Conservation (phyloP, 2,797 vertebrate species). For the Parauchenoglanis punctatus region DNA sequence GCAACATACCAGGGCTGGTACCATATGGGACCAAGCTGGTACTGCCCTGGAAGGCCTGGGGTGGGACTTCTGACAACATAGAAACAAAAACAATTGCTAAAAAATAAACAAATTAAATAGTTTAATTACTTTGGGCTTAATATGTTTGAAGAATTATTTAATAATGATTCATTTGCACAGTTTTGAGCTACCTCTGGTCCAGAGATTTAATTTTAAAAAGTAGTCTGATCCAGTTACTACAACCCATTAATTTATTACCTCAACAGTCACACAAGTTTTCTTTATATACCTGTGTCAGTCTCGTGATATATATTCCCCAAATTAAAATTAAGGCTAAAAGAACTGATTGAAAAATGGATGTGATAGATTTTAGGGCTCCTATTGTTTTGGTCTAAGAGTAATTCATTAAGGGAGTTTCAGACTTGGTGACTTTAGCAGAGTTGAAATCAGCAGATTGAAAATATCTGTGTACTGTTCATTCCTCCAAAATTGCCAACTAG, state of each 20-base stretch:
- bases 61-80: conserved; percentile 77
- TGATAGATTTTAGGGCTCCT: not conserved
- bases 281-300: not conserved
- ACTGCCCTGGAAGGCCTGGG: conserved; percentile 85
- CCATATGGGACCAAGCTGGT: conserved; percentile 78
- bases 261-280: not conserved
- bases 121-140: not conserved
- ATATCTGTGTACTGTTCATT: not conserved
- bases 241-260: not conserved
- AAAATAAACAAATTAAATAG: too few relatives aligned
- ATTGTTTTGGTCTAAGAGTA: not conserved
- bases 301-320: not conserved
- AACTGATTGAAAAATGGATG: not conserved
- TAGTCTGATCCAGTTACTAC: not conserved
- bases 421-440: not conserved
- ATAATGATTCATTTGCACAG: not conserved
- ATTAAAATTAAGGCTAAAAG: not conserved
- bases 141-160: not conserved
- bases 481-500: not conserved
- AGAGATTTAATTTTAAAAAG: not conserved
- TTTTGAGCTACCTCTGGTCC: not conserved
- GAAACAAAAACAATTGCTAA: not conserved
- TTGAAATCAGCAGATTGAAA: not conserved
- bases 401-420: not conserved
- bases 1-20: conserved; percentile 89